A percentile compares a stretch with the other conserved stretches of the same genome.
phyloP scores from a whole-genome alignment of 2,888 invertebrate species.

The Gymnosoma rotundatum region DNA sequence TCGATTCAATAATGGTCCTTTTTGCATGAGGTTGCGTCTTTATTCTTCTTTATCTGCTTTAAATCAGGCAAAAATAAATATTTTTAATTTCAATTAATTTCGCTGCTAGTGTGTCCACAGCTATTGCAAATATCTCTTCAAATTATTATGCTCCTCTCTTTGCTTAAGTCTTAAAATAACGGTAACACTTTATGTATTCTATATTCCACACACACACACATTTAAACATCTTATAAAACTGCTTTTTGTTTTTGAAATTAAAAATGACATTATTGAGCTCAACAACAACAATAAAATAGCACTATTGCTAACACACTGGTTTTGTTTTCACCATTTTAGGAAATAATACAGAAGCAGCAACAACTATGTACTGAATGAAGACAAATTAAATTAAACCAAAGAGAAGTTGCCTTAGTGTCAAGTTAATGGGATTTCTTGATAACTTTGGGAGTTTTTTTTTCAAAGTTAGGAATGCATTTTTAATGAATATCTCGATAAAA shows the following conservation, averaged over 20 bases:
- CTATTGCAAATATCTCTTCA: background rate
- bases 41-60: no score
- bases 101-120: background rate
- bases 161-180: constrained; percentile 18
- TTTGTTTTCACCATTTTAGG: constrained; percentile 55
- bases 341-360: background rate
- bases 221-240: no score
- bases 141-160: background rate
- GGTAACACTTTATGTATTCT: constrained; percentile 22
- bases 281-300: constrained; percentile 15
- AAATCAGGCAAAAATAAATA: no score
- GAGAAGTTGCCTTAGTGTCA: constrained; percentile 12
- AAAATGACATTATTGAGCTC: background rate
- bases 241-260: no score
- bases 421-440: no score
- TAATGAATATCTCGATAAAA: no score
- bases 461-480: no score
- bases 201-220: background rate
- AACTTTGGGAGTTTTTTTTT: no score
- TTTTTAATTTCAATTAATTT: background rate
- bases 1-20: no score
- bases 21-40: no score
- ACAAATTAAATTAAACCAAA: constrained; percentile 6
- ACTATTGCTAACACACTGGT: constrained; percentile 44
- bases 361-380: background rate